phyloP scores from a whole-genome alignment of 2,888 invertebrate species.

The Agriotes lineatus region DNA sequence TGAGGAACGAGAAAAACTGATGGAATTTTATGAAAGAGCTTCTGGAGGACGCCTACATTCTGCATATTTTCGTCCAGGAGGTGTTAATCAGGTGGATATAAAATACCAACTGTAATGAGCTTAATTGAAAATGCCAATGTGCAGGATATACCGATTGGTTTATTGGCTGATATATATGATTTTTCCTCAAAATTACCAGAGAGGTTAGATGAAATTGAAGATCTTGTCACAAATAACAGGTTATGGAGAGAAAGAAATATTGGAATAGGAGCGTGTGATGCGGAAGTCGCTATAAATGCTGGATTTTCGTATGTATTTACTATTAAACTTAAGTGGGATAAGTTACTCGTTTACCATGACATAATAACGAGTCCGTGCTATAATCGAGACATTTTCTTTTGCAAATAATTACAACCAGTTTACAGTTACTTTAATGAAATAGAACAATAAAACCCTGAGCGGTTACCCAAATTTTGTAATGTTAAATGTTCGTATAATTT shows the following conservation, averaged over 20 bases:
- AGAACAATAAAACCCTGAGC: no score
- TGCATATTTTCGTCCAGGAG: slow-evolving; percentile 85
- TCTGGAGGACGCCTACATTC: slow-evolving; percentile 89
- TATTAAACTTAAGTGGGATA: neutral
- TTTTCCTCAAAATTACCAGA: slow-evolving; percentile 76
- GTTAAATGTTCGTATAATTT: no score
- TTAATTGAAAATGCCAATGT: slow-evolving; percentile 11
- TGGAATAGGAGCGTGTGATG: slow-evolving; percentile 78
- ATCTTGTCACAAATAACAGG: slow-evolving; percentile 80
- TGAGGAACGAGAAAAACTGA: slow-evolving; percentile 89
- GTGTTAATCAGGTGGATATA: slow-evolving; percentile 73
- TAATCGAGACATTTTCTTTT: no score
- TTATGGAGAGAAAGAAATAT: slow-evolving; percentile 80
- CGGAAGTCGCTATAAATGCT: slow-evolving; percentile 81
- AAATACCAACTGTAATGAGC: neutral
- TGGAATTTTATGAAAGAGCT: slow-evolving; percentile 86
- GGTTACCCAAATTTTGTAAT: no score
- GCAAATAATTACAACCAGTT: no score
- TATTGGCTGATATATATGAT: slow-evolving; percentile 83
- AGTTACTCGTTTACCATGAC: no score
- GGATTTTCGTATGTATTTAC: slow-evolving; percentile 72
- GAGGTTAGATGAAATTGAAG: slow-evolving; percentile 88
- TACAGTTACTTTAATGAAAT: no score
- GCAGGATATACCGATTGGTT: slow-evolving; percentile 79
- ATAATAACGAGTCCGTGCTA: no score